These are phyloP conservation scores for Arctopsyche grandis DNA, from an alignment of 1,140 invertebrate species.

Conservation along the genomic window DNA sequence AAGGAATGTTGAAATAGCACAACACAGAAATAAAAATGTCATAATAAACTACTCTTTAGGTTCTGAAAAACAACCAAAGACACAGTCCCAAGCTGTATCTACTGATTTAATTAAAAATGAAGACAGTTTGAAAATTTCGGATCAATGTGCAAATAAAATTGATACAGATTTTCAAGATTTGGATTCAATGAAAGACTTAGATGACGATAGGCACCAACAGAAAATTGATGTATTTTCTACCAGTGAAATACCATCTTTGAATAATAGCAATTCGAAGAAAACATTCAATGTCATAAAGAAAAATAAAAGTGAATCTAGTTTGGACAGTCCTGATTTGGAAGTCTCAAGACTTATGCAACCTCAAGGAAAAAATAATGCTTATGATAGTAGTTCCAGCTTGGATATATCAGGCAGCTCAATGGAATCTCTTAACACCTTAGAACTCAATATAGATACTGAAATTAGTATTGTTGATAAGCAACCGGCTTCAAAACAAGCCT, in stretches of 20 bases:
- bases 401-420: conserved; percentile 65
- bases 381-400: conserved; percentile 64
- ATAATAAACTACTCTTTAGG: not conserved
- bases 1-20: conserved; percentile 61
- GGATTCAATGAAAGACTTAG: conserved; percentile 59
- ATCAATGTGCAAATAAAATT: not conserved
- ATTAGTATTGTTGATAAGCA: not conserved
- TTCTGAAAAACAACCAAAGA: not conserved
- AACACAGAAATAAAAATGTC: not conserved
- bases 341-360: conserved; percentile 63
- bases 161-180: conserved; percentile 55
- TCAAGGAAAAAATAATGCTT: conserved; percentile 58
- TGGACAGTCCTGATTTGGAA: conserved; percentile 65
- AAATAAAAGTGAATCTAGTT: conserved; percentile 65
- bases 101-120: not conserved
- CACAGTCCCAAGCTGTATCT: not conserved
- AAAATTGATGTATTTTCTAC: not conserved
- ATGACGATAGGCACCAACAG: conserved; percentile 44
- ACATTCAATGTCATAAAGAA: conserved; percentile 60
- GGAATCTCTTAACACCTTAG: conserved; percentile 60
- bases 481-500: conserved; percentile 2
- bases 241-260: conserved; percentile 44
- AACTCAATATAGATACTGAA: conserved; percentile 34
- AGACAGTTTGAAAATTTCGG: not conserved
- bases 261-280: conserved; percentile 59